These are phyloP conservation scores for Lithophane ornitopus DNA, from an alignment of 2,888 invertebrate genomes.

Conservation along the genomic window DNA sequence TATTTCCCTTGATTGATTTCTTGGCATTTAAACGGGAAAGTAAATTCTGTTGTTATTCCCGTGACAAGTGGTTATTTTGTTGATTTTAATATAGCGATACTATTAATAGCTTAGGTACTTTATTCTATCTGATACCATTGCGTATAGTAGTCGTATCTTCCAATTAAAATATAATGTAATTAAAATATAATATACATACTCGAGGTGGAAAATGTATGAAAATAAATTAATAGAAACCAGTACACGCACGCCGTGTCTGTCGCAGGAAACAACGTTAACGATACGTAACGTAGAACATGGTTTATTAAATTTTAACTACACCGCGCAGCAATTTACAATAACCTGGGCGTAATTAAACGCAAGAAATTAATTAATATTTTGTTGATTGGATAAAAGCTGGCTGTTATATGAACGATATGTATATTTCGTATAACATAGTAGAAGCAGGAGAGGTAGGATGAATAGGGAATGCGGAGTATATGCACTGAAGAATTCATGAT, in stretches of 20 bases:
- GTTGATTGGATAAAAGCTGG: constrained; percentile 20
- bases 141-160: neutral
- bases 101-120: no score
- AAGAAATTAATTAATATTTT: constrained; percentile 39
- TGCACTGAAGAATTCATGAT: neutral
- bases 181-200: neutral
- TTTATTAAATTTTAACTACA: constrained; percentile 53
- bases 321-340: constrained; percentile 32
- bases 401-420: neutral
- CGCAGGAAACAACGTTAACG: constrained; percentile 29
- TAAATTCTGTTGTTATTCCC: neutral
- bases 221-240: constrained; percentile 38
- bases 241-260: constrained; percentile 25
- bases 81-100: neutral
- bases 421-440: neutral
- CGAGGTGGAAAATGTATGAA: constrained; percentile 16
- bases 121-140: neutral
- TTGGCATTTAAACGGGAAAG: neutral
- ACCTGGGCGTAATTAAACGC: constrained; percentile 33
- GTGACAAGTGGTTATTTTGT: neutral
- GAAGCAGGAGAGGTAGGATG: neutral
- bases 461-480: neutral
- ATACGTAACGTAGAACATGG: constrained; percentile 31
- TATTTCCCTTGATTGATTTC: constrained; percentile 9
- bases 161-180: constrained; percentile 1